phyloP scores from a whole-genome alignment of 2,888 invertebrate genomes.

The Ganaspis brasiliensis region DNA sequence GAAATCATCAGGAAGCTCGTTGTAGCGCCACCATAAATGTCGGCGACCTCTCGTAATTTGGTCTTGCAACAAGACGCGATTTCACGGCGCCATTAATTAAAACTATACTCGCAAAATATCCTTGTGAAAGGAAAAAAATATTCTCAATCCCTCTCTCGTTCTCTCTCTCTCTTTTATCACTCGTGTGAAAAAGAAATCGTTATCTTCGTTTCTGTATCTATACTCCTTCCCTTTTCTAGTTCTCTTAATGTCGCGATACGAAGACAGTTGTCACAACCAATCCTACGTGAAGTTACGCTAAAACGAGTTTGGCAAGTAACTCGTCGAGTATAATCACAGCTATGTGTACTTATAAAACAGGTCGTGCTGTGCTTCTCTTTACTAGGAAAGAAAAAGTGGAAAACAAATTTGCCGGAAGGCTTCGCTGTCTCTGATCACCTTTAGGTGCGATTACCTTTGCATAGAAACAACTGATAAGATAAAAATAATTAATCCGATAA shows the following conservation, averaged over 20 bases:
- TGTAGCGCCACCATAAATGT: slow-evolving; percentile 47
- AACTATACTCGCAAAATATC: slow-evolving; percentile 58
- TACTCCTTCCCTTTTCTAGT: slow-evolving; percentile 47
- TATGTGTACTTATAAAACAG: slow-evolving; percentile 20
- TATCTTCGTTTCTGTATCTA: slow-evolving; percentile 8
- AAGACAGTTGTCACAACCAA: slow-evolving; percentile 47
- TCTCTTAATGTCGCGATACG: slow-evolving; percentile 18
- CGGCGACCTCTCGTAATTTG: slow-evolving; percentile 66
- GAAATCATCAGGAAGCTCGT: slow-evolving; percentile 62
- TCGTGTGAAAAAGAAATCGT: slow-evolving; percentile 44
- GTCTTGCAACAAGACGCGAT: slow-evolving; percentile 62
- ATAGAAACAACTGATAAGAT: slow-evolving; percentile 14
- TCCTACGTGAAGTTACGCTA: slow-evolving; percentile 63
- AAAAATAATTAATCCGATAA: not conserved
- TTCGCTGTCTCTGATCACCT: slow-evolving; percentile 5
- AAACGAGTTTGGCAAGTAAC: slow-evolving; percentile 75
- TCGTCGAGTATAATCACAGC: slow-evolving; percentile 50
- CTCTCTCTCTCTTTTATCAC: slow-evolving; percentile 34
- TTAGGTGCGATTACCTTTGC: slow-evolving; percentile 5
- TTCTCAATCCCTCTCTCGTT: slow-evolving; percentile 54
- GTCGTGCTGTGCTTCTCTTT: slow-evolving; percentile 34
- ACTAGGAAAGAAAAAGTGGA: slow-evolving; percentile 12
- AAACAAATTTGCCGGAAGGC: slow-evolving; percentile 29
- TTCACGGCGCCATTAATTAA: slow-evolving; percentile 70
- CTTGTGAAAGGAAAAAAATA: slow-evolving; percentile 60